Evolutionary conservation across 2,797 vertebrate genomes (phyloP).

Genomic region (Centropyge bicolor): DNA sequence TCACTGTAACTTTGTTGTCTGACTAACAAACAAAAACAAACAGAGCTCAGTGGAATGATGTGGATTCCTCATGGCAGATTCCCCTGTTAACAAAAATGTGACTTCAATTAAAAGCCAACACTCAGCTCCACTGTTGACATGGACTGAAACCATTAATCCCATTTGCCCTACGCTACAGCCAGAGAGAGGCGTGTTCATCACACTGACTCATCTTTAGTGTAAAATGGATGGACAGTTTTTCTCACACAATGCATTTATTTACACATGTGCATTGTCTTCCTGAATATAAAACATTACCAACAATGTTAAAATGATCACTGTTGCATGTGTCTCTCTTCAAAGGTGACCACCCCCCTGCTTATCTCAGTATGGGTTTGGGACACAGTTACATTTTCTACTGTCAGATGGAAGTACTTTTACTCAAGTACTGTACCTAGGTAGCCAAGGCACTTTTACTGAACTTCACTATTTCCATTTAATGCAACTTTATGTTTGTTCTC

Average conservation of each 20-base stretch:
- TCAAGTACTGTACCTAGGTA: not conserved
- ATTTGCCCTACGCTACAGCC: no score
- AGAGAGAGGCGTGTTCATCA: not conserved
- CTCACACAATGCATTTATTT: not conserved
- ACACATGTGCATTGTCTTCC: not conserved
- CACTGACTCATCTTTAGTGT: not conserved
- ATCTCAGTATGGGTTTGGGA: not conserved
- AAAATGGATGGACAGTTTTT: not conserved
- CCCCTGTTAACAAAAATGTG: conserved; percentile 7
- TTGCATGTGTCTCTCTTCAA: not conserved
- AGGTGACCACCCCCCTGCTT: not conserved
- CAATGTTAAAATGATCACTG: not conserved
- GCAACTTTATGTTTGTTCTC: no score
- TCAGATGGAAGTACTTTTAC: no score
- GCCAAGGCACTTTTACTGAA: no score
- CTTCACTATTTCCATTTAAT: no score
- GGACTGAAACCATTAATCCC: no score
- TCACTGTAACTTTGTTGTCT: not conserved
- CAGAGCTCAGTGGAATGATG: not conserved
- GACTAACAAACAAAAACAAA: not conserved
- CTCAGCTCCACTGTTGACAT: not conserved
- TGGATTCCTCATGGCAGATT: not conserved
- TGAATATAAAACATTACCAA: not conserved
- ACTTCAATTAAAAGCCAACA: conserved; percentile 40
- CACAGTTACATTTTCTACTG: no score